A percentile compares a stretch with the other conserved stretches of the same genome.
Conservation (phyloP, 2,113 vertebrate species). For the Gnathonemus echidnorhynchus region DNA sequence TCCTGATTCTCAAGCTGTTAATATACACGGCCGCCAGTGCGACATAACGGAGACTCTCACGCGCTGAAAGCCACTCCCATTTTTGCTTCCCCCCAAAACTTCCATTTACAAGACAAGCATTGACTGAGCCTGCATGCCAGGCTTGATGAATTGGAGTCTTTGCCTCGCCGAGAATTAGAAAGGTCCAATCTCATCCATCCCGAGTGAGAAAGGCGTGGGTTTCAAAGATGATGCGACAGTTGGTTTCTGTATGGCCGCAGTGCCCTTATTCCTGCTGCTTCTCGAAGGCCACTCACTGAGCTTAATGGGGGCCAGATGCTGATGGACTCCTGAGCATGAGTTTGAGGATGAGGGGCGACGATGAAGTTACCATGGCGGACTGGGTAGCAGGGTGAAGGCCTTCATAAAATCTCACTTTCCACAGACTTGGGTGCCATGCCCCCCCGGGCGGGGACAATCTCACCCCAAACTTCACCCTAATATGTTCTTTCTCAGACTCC, state of each 20-base stretch:
- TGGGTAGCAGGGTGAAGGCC: background rate
- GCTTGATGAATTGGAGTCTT: constrained; percentile 50
- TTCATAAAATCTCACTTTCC: background rate
- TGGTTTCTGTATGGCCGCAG: background rate
- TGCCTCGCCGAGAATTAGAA: constrained; percentile 13
- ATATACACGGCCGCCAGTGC: constrained; percentile 34
- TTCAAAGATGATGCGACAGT: background rate
- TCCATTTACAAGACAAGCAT: constrained; percentile 46
- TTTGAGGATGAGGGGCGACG: constrained; percentile 15
- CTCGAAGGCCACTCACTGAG: constrained; percentile 22
- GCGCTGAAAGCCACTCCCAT: constrained; percentile 44
- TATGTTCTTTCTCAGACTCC: background rate
- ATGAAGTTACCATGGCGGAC: background rate
- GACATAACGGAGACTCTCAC: constrained; percentile 39
- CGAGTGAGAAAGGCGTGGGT: constrained; percentile 27
- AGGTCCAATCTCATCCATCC: constrained; percentile 29
- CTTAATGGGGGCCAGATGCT: constrained; percentile 34
- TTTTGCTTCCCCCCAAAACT: constrained; percentile 40
- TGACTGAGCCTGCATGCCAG: constrained; percentile 42
- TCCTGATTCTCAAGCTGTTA: constrained; percentile 35
- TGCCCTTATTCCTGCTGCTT: constrained; percentile 32
- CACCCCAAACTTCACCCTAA: background rate
- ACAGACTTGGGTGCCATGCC: background rate
- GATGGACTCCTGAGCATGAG: constrained; percentile 41
- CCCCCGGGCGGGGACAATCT: background rate